Evolutionary conservation across 1,140 invertebrate species (phyloP).

Genomic region (Acyrthosiphon pisum): DNA sequence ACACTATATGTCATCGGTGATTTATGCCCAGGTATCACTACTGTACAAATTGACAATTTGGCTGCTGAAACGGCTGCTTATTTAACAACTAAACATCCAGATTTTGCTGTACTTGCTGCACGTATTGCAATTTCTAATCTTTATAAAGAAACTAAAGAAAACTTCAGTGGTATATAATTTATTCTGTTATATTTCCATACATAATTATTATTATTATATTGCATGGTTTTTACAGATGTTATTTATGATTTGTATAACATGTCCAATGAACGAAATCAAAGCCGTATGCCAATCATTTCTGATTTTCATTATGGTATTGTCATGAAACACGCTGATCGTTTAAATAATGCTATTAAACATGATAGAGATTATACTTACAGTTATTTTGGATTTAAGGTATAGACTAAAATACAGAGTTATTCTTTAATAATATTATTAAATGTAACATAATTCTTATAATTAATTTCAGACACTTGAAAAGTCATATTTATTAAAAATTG

Average conservation of each 20-base stretch:
- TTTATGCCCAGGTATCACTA: slow-evolving; percentile 94
- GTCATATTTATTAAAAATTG: slow-evolving; percentile 93
- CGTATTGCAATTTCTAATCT: slow-evolving; percentile 96
- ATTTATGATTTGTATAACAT: slow-evolving; percentile 86
- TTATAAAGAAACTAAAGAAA: slow-evolving; percentile 95
- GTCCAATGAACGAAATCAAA: slow-evolving; percentile 75
- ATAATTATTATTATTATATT: slow-evolving; percentile 53
- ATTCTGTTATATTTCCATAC: slow-evolving; percentile 19
- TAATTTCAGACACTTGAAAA: slow-evolving; percentile 82
- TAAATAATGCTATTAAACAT: slow-evolving; percentile 97
- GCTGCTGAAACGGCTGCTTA: slow-evolving; percentile 96
- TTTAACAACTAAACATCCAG: slow-evolving; percentile 95
- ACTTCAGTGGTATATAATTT: slow-evolving; percentile 78
- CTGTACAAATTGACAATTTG: slow-evolving; percentile 95
- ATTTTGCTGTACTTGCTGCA: slow-evolving; percentile 95
- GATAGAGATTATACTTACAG: slow-evolving; percentile 97
- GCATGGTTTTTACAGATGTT: slow-evolving; percentile 79
- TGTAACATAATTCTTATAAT: slow-evolving; percentile 17
- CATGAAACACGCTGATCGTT: slow-evolving; percentile 81
- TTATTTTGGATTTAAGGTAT: slow-evolving; percentile 97
- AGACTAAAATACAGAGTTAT: neutral
- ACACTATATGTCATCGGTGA: slow-evolving; percentile 91
- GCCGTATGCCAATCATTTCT: slow-evolving; percentile 82
- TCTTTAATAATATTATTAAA: slow-evolving; percentile 8
- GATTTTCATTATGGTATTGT: slow-evolving; percentile 85